These are phyloP conservation scores for Latrodectus geometricus DNA, from an alignment of 1,140 invertebrate genomes.

Conservation along the genomic window DNA sequence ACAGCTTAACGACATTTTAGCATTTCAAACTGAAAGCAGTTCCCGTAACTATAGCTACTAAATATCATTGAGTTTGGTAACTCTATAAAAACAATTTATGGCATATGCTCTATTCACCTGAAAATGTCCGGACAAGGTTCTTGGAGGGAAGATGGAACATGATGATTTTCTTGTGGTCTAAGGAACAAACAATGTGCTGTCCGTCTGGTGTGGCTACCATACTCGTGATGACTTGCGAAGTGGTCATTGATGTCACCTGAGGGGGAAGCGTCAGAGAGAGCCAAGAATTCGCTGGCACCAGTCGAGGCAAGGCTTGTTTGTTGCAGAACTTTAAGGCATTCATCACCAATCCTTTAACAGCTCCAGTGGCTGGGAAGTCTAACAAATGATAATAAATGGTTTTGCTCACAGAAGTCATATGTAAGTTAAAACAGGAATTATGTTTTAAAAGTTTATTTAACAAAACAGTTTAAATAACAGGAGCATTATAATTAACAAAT, in stretches of 20 bases:
- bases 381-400: neutral
- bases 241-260: constrained; percentile 72
- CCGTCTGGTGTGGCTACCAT: constrained; percentile 77
- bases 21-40: too few species aligned
- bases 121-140: constrained; percentile 82
- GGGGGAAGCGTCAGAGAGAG: constrained; percentile 77
- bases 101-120: constrained; percentile 70
- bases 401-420: neutral
- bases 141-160: constrained; percentile 88
- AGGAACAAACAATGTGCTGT: constrained; percentile 79
- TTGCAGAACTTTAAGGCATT: constrained; percentile 52
- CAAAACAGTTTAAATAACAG: too few species aligned
- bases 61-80: too few species aligned
- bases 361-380: constrained; percentile 19
- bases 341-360: constrained; percentile 12
- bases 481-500: too few species aligned
- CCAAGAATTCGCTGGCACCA: constrained; percentile 87
- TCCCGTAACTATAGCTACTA: too few species aligned
- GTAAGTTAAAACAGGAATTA: too few species aligned
- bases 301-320: constrained; percentile 81
- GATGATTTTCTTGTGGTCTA: constrained; percentile 76
- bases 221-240: constrained; percentile 66
- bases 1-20: too few species aligned
- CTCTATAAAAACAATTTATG: too few species aligned
- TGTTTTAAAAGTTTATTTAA: too few species aligned